phyloP scores from a whole-genome alignment of 2,888 invertebrate species.

The Toxonevra muliebris region DNA sequence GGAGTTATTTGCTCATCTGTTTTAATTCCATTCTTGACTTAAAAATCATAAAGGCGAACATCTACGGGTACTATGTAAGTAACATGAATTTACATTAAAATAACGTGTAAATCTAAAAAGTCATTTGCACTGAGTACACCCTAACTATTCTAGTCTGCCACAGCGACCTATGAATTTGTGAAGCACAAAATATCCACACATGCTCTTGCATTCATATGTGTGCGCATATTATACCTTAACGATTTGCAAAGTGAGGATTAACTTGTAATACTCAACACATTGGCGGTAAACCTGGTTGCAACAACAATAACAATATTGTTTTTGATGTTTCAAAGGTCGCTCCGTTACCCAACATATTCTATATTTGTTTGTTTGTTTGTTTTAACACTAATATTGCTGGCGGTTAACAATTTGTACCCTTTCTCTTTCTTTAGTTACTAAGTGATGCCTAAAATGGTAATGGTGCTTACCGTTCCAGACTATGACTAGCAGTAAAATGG shows the following conservation, averaged over 20 bases:
- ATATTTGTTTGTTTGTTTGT: background rate
- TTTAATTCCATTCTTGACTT: too few species aligned
- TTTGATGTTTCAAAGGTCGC: background rate
- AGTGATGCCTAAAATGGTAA: background rate
- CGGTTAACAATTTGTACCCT: background rate
- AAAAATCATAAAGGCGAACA: too few species aligned
- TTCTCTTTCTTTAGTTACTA: background rate
- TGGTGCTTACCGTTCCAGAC: too few species aligned
- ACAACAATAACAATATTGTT: background rate
- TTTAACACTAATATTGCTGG: constrained; percentile 5
- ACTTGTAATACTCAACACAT: background rate
- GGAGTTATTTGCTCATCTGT: too few species aligned
- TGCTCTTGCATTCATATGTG: background rate
- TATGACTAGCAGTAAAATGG: too few species aligned
- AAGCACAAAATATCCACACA: background rate
- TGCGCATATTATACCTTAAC: background rate
- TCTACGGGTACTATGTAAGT: too few species aligned
- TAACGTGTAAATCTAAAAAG: too few species aligned
- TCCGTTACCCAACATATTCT: background rate
- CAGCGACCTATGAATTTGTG: too few species aligned
- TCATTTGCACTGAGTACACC: too few species aligned
- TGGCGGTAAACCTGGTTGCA: background rate
- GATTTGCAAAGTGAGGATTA: background rate
- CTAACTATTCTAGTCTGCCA: too few species aligned
- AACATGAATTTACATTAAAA: too few species aligned